Evolutionary conservation across 2,113 vertebrate genomes (phyloP), one percentile per base, ranked within the genome.

Genomic region (human): DNA sequence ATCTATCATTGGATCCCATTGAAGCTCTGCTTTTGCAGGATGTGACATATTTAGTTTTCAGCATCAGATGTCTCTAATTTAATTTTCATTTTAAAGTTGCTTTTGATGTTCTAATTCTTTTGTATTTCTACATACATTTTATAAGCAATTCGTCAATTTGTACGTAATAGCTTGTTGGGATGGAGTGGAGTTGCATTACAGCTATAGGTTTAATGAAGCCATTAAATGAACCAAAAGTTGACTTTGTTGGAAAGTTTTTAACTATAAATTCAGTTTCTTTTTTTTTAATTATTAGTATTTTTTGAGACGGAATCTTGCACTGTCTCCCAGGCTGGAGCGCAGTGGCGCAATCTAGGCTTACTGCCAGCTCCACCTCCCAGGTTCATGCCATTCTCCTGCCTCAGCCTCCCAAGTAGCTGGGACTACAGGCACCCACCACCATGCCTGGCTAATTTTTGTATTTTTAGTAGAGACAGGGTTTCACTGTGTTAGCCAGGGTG

Each of bases 71-170:
- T 38, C 83, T 88, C 23, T 68, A 48, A 76, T 68, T 48, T 52
- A 40, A 61, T 73, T 85, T 38, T 43, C 52, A 55, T 27, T 94
- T 75, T 22, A 83, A 70, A 20, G 35, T n/a, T 66, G 22, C 5
- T 48, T 89, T 64, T 35, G 6, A 25, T 55, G 32, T 45, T 52
- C 22, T 72, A 57, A 83, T 76, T 38, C 43, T 30, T 92, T 92
- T 83, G n/a, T 9, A 70, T 76, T 94, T 83, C 40, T 23, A n/a
- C 1, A 76, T 27, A 70, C 3, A 40, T 78, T 94, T 94, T 92
- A 35, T 40, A 50, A 30, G 59, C 35, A n/a, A 25, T 83, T 50
- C 83, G 43, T 83, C 57, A 70, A 11, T 70, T 83, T 83, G 17
- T 78, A 5, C 3, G 14, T 78, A 83, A 50, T 43, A 50, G 32